phyloP scores from a whole-genome alignment of 2,797 vertebrate species.

The Manis pentadactyla region DNA sequence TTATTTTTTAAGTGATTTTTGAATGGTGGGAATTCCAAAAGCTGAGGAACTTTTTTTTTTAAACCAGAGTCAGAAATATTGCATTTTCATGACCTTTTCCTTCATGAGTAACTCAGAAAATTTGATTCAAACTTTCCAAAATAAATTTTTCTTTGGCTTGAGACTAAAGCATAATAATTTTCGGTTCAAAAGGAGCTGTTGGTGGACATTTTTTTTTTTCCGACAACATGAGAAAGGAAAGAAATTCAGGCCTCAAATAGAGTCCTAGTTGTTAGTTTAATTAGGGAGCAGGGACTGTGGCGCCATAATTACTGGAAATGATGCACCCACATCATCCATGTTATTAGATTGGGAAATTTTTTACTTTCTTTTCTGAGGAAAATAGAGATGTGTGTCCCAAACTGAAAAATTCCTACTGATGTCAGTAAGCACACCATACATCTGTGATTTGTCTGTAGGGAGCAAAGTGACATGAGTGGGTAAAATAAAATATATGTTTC shows the following conservation, averaged over 20 bases:
- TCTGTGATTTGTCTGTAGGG: neutral
- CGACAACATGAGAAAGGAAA: conserved; percentile 66
- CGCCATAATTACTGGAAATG: neutral
- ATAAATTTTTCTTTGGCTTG: conserved; percentile 76
- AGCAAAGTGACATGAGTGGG: neutral
- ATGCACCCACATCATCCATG: neutral
- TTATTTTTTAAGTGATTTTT: conserved; percentile 50
- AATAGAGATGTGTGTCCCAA: conserved; percentile 26
- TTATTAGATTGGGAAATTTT: conserved; percentile 20
- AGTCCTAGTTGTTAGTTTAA: conserved; percentile 51
- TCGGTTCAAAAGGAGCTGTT: conserved; percentile 64
- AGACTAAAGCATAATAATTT: conserved; percentile 75
- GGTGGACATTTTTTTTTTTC: conserved; percentile 55
- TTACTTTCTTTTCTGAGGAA: conserved; percentile 58
- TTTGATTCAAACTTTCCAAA: conserved; percentile 82
- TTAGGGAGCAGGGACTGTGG: conserved; percentile 45
- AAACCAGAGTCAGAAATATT: conserved; percentile 61
- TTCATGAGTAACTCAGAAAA: conserved; percentile 76
- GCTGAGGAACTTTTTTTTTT: conserved; percentile 1
- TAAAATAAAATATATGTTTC: neutral
- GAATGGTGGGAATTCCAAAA: conserved; percentile 68
- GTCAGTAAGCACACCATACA: neutral
- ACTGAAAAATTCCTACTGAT: neutral
- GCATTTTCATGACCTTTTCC: conserved; percentile 75
- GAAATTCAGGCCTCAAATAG: conserved; percentile 61